Conservation (phyloP, 2,797 vertebrate species). For the Ctenopoma multispine region DNA sequence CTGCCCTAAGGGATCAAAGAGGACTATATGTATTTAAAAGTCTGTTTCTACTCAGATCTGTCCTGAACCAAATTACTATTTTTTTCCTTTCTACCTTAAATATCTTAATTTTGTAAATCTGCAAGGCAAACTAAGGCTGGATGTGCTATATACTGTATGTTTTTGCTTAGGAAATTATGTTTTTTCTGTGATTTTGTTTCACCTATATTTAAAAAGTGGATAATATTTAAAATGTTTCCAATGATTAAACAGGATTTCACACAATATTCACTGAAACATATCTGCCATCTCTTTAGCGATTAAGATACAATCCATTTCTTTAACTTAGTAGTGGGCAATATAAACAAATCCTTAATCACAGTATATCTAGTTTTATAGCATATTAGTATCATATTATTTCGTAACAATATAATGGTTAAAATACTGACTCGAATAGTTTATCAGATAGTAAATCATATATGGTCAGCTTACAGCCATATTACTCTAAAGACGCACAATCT, state of each 20-base stretch:
- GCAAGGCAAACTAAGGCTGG: background rate
- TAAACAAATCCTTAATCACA: background rate
- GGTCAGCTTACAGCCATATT: too few relatives aligned
- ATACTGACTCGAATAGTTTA: too few relatives aligned
- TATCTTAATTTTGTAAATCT: background rate
- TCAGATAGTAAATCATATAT: too few relatives aligned
- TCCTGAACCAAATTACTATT: slow-evolving; percentile 15
- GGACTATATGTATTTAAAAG: slow-evolving; percentile 4
- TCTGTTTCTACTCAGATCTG: slow-evolving; percentile 9
- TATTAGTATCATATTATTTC: too few relatives aligned
- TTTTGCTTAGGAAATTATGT: background rate
- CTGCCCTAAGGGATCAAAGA: slow-evolving; percentile 25
- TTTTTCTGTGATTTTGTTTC: background rate
- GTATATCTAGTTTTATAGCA: background rate
- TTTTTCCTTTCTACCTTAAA: background rate
- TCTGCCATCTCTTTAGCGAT: background rate
- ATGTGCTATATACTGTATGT: background rate
- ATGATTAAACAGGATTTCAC: background rate
- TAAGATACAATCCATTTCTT: background rate
- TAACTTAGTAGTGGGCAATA: background rate
- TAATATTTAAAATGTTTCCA: too few relatives aligned
- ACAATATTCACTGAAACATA: background rate
- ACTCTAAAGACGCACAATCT: too few relatives aligned
- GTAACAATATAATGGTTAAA: too few relatives aligned
- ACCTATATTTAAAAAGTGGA: background rate